These are phyloP conservation scores for Druon quercuslanigerum DNA, from an alignment of 1,140 invertebrate genomes.

Conservation along the genomic window DNA sequence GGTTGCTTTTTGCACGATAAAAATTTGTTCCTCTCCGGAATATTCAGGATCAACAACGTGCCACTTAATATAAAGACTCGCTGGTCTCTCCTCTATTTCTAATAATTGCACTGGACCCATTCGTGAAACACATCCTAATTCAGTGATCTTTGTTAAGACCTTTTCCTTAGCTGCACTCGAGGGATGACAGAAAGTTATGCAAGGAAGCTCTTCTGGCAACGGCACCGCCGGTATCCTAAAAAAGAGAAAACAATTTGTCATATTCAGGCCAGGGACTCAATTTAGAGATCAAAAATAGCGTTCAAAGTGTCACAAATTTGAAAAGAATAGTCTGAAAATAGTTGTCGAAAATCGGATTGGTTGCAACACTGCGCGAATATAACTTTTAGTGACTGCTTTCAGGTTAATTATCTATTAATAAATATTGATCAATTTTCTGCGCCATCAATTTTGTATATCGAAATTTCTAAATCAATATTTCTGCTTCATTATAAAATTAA, in stretches of 20 bases:
- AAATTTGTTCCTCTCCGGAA: constrained; percentile 50
- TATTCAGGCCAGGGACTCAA: too few relatives aligned
- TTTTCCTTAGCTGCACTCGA: constrained; percentile 35
- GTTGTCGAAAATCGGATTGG: too few relatives aligned
- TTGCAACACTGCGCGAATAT: too few relatives aligned
- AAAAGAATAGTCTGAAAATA: too few relatives aligned
- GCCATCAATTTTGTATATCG: too few relatives aligned
- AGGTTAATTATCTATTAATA: too few relatives aligned
- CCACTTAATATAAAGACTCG: constrained; percentile 54
- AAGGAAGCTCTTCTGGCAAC: constrained; percentile 48
- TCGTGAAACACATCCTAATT: constrained; percentile 44
- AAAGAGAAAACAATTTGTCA: background rate
- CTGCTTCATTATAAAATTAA: too few relatives aligned
- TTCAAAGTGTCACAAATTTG: too few relatives aligned
- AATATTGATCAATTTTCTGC: too few relatives aligned
- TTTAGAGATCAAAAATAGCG: too few relatives aligned
- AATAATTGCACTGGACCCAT: constrained; percentile 52
- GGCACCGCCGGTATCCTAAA: constrained; percentile 54
- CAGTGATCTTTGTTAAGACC: constrained; percentile 41
- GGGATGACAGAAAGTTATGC: constrained; percentile 45
- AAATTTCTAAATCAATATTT: too few relatives aligned
- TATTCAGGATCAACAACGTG: constrained; percentile 54
- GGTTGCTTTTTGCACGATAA: constrained; percentile 51
- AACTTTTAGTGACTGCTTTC: too few relatives aligned
- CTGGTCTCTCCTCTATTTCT: constrained; percentile 55